Conservation (phyloP, 2,113 vertebrate species). For the Otus sunia region DNA sequence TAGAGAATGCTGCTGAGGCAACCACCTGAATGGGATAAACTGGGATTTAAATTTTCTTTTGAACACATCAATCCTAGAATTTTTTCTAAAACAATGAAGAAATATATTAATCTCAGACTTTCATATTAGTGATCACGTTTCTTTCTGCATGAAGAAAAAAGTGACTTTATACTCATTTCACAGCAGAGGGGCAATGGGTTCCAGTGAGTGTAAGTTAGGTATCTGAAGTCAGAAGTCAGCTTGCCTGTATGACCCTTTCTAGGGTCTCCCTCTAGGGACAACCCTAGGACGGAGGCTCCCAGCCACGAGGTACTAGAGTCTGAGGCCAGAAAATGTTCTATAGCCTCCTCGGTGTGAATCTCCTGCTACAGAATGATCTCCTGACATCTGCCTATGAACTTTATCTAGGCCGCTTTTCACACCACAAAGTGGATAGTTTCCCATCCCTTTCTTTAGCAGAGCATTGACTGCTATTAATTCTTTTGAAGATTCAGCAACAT, state of each 20-base stretch:
- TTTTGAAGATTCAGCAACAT: background rate
- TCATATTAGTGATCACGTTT: background rate
- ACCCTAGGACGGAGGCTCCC: background rate
- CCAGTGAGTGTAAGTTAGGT: background rate
- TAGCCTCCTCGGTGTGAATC: background rate
- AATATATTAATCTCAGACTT: background rate
- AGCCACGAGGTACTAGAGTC: background rate
- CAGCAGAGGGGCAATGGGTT: background rate
- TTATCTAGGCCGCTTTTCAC: background rate
- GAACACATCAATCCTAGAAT: background rate
- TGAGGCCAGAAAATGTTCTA: background rate
- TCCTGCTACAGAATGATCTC: background rate
- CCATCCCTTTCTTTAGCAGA: background rate
- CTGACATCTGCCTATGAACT: background rate
- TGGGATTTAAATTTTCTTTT: background rate
- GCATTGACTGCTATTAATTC: background rate
- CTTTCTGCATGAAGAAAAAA: background rate
- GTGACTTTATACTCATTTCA: background rate
- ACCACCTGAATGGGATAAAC: background rate
- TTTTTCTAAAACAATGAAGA: background rate
- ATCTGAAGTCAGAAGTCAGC: background rate
- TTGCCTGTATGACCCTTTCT: background rate
- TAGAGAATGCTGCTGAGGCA: background rate
- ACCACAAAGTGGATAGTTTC: background rate
- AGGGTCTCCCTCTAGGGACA: background rate